phyloP scores from a whole-genome alignment of 1,140 invertebrate species.

The Coelopa frigida region DNA sequence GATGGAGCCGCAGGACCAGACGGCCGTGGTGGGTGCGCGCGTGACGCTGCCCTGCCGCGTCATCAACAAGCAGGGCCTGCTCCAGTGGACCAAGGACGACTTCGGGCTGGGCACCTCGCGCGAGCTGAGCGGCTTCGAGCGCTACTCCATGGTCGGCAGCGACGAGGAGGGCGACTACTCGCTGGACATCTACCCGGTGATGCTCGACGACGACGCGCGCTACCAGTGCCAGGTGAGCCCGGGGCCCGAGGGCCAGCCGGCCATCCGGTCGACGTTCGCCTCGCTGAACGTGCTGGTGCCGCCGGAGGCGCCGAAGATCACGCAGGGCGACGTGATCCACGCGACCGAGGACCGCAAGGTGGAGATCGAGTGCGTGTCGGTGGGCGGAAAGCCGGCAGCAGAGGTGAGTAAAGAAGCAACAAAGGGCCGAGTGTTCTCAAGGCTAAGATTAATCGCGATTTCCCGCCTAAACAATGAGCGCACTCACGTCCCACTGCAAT shows the following conservation, averaged over 20 bases:
- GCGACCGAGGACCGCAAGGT: conserved; percentile 68
- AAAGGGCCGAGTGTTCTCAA: no score
- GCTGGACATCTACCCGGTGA: conserved; percentile 64
- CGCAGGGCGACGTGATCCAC: conserved; percentile 58
- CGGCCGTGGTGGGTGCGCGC: conserved; percentile 60
- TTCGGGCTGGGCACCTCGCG: conserved; percentile 73
- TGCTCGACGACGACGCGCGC: conserved; percentile 66
- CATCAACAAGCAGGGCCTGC: conserved; percentile 62
- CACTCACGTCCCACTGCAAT: background rate
- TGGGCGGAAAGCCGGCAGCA: conserved; percentile 70
- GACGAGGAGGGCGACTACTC: conserved; percentile 74
- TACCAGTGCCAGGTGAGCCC: conserved; percentile 72
- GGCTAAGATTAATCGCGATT: no score
- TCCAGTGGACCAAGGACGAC: conserved; percentile 80
- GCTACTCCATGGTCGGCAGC: conserved; percentile 75
- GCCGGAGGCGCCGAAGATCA: conserved; percentile 66
- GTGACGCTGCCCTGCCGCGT: conserved; percentile 67
- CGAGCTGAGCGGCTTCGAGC: conserved; percentile 66
- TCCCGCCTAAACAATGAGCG: background rate
- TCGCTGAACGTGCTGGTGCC: conserved; percentile 65
- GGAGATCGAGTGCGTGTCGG: conserved; percentile 68
- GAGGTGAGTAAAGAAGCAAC: conserved; percentile 55
- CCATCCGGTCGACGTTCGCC: conserved; percentile 60
- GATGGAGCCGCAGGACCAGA: conserved; percentile 76
- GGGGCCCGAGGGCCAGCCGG: conserved; percentile 56